These are phyloP conservation scores for Rhagophthalmus giganteus DNA, from an alignment of 2,888 invertebrate species.

Conservation along the genomic window DNA sequence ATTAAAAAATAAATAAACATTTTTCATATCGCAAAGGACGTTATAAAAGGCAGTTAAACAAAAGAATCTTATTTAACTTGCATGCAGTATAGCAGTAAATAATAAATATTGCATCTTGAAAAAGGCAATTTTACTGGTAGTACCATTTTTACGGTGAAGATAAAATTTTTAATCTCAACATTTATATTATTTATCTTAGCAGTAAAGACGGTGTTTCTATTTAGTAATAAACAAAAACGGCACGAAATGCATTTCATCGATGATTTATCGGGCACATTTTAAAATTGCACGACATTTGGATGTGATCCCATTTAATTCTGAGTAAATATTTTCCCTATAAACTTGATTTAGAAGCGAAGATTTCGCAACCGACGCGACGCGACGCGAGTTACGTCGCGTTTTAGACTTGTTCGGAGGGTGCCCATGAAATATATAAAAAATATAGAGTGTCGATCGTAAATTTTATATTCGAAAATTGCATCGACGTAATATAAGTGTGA, in stretches of 20 bases:
- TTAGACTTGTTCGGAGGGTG: conserved; percentile 24
- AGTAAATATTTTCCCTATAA: conserved; percentile 38
- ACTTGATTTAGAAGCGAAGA: conserved; percentile 36
- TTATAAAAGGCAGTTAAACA: no score
- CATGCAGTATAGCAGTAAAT: conserved; percentile 28
- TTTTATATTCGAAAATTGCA: background rate
- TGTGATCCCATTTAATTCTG: conserved; percentile 40
- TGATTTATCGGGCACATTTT: conserved; percentile 35
- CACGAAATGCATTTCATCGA: conserved; percentile 21
- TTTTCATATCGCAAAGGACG: no score
- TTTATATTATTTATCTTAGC: conserved; percentile 29
- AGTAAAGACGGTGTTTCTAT: conserved; percentile 27
- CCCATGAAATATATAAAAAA: conserved; percentile 23
- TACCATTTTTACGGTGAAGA: conserved; percentile 26
- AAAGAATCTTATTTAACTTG: conserved; percentile 24
- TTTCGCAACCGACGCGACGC: conserved; percentile 32
- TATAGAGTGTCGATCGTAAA: conserved; percentile 4
- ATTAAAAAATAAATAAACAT: no score
- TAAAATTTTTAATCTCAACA: conserved; percentile 30
- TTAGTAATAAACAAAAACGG: conserved; percentile 28
- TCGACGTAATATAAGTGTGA: no score
- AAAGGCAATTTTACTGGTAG: conserved; percentile 22
- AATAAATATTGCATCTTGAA: conserved; percentile 29
- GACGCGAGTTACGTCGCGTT: no score
- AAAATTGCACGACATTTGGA: conserved; percentile 40